phyloP scores from a whole-genome alignment of 2,113 vertebrate genomes.

The Pituophis catenifer region DNA sequence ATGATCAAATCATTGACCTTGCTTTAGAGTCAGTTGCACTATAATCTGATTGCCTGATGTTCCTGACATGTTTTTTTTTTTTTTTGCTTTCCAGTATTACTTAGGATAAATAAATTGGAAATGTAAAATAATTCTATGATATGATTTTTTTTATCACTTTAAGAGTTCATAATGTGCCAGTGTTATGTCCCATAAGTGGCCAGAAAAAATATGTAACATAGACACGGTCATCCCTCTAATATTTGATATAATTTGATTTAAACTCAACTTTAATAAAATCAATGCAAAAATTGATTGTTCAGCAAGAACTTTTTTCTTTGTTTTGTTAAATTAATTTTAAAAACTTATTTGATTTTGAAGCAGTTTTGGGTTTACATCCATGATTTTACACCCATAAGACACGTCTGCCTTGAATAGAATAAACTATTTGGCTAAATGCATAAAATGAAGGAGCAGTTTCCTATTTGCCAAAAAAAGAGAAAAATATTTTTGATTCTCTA shows the following conservation, averaged over 20 bases:
- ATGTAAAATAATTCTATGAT: not conserved
- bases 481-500: not conserved
- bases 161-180: not conserved
- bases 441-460: not conserved
- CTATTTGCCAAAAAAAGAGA: not conserved
- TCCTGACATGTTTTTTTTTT: not conserved
- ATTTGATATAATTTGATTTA: not conserved
- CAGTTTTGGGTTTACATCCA: not conserved
- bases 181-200: not conserved
- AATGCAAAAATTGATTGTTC: not conserved
- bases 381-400: not conserved
- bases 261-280: not conserved
- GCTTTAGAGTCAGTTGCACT: conserved; percentile 47
- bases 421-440: not conserved
- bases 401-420: not conserved
- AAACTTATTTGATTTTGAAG: not conserved
- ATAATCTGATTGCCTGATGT: not conserved
- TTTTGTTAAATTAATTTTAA: not conserved
- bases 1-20: conserved; percentile 34
- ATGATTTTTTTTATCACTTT: not conserved
- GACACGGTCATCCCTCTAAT: not conserved
- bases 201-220: not conserved
- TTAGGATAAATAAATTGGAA: not conserved
- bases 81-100: not conserved
- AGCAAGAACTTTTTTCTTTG: not conserved